A percentile compares a stretch with the other conserved stretches of the same genome.
phyloP scores from a whole-genome alignment of 2,888 invertebrate genomes.

The Yponomeuta malinellus region DNA sequence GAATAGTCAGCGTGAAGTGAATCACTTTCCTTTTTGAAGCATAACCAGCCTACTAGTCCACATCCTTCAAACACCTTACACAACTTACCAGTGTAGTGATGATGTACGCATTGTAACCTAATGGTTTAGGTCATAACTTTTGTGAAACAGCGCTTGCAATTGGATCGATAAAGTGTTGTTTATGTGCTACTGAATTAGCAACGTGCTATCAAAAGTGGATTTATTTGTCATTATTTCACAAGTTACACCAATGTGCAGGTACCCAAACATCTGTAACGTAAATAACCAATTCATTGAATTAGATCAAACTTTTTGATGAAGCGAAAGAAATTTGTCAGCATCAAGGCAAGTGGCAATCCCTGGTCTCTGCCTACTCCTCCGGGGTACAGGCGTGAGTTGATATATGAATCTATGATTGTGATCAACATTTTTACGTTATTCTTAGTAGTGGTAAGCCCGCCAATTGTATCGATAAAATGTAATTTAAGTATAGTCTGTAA shows the following conservation, averaged over 20 bases:
- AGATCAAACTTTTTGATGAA: no score
- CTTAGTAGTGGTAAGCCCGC: no score
- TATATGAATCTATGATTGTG: no score
- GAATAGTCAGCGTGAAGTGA: background rate
- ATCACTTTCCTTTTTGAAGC: background rate
- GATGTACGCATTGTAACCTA: background rate
- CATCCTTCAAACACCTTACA: background rate
- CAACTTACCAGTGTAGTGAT: background rate
- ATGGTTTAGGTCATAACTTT: background rate
- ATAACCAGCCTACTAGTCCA: background rate
- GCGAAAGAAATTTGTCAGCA: no score
- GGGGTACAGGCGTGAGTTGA: no score
- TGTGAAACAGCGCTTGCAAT: background rate
- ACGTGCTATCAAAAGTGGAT: constrained; percentile 3
- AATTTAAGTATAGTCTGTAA: no score
- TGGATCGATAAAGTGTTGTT: background rate
- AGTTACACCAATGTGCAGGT: background rate
- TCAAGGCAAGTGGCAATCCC: no score
- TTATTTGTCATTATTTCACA: background rate
- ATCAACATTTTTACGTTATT: no score
- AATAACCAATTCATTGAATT: no score
- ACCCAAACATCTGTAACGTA: background rate
- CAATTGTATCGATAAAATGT: no score
- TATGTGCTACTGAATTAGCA: background rate
- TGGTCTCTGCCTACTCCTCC: no score